phyloP scores from a whole-genome alignment of 2,113 vertebrate genomes.

The Apistogramma diplotaenia region DNA sequence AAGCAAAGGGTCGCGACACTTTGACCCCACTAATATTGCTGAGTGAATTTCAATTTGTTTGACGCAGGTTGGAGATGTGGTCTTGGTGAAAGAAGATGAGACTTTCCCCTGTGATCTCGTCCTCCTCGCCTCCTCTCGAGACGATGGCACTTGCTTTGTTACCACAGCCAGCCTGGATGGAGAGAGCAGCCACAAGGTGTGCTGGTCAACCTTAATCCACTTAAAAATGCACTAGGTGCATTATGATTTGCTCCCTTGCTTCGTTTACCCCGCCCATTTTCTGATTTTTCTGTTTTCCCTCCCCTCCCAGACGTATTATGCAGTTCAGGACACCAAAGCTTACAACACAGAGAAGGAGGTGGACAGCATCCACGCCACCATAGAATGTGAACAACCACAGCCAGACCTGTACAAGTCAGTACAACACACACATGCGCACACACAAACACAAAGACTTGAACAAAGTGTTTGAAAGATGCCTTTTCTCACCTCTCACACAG shows the following conservation, averaged over 20 bases:
- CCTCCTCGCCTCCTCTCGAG: slow-evolving; percentile 89
- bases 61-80: slow-evolving; percentile 92
- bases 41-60: not conserved
- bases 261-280: not conserved
- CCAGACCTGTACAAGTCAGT: slow-evolving; percentile 98
- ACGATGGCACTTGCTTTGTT: slow-evolving; percentile 92
- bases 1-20: not conserved
- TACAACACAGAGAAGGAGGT: slow-evolving; percentile 88
- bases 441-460: not conserved
- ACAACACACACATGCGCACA: too few relatives aligned
- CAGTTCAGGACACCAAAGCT: slow-evolving; percentile 95
- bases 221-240: not conserved
- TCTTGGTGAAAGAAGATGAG: slow-evolving; percentile 92
- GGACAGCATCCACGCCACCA: slow-evolving; percentile 86
- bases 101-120: slow-evolving; percentile 95
- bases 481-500: slow-evolving; percentile 63
- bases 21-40: not conserved
- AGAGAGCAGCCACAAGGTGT: slow-evolving; percentile 94
- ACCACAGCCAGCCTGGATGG: slow-evolving; percentile 96
- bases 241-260: not conserved
- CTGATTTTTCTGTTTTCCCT: fast-evolving
- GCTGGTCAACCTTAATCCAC: not conserved
- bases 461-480: not conserved
- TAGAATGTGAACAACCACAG: slow-evolving; percentile 98
- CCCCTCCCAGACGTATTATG: slow-evolving; percentile 85